Evolutionary conservation across 2,797 vertebrate species (phyloP), one percentile per base, ranked within the genome.

Genomic region (Silurus lanzhouensis): DNA sequence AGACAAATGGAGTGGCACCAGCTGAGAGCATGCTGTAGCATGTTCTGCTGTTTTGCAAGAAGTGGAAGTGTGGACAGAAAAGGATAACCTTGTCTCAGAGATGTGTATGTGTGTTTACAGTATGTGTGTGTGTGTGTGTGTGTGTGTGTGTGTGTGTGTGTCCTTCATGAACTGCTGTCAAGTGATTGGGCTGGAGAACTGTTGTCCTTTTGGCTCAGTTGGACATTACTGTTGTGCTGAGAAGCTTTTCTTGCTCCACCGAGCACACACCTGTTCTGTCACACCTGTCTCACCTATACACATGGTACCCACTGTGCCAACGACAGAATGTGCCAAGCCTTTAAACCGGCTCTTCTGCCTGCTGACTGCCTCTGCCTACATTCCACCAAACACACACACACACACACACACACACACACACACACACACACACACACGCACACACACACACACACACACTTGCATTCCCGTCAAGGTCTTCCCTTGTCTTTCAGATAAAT

Each of bases 191-290:
- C 55, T 77, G n/a, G 61, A 76, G 60, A 68, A 44, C 66, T 64
- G 17, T 44, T 64, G 48, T 75, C 46, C 55, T 44, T 84, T 84
- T 61, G 63, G 44, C 75, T 78, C 82, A 48, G 55, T 55, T 79
- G 81, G 83, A 80, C 44, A 17, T 15, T 68, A 48, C 71, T 57
- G 27, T 55, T 71, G 57, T 60, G 66, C 66, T 52, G 55, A 71
- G 22, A 52, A 67, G 19, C 64, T 38, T 85, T 38, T 81, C 22
- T 71, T 31, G 58, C 84, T 84, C 48, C 76, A 66, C n/a, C 61
- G 84, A 86, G 63, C 74, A 82, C 84, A 86, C 84, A 88, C 85
- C 85, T 88, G 87, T 78, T 84, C 87, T 64, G 71, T 84, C 84
- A 70, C 52, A 83, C 82, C 63, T 66, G 81, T 81, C 77, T 81